Base-by-base conservation (phyloP, 2,113 vertebrate genomes). In the Poeciliopsis retropinna region DNA sequence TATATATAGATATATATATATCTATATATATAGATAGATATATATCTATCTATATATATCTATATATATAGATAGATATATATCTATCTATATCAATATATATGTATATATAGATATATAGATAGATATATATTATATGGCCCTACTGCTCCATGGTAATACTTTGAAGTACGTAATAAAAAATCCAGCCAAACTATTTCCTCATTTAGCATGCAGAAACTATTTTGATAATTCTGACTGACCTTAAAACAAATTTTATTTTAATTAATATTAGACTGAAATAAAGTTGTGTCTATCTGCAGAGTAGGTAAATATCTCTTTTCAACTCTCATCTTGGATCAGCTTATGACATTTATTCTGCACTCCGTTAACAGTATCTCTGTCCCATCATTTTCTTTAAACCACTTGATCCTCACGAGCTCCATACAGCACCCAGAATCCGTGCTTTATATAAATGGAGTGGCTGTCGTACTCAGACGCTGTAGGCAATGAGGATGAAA, bases 361-460 rank as follows among this genome's bases (percentile, higher is more conserved):
- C 78, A 77, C 79, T 88, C 89, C 85, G 82, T 89, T 90, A 83
- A 86, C 79, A 83, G 62, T 11, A 77, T 84, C 83, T 89, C 76
- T 84, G 75, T 63, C 73, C 75, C 22, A 19, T 34, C 6, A 19
- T 86, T 78, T 87, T 80, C 82, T 81, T 79, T 85, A 72, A 77
- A 83, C 76, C 83, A 76, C 80, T 82, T 84, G 64, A 85, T 84
- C 83, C 75, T 82, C 71, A 15, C 34, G 68, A 83, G 76, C 70
- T 13, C 51, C 31, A 28, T 79, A 51, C 8, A 64, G 17, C 75
- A 67, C 78, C 69, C 31, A 66, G 79, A 67, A 76, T 67, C 66
- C 29, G 15, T 57, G 75, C 81, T 63, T 87, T 81, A 88, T 80
- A 80, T 85, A 72, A 88, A 89, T 81, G 67, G 82, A 89, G 83